phyloP scores from a whole-genome alignment of 2,888 invertebrate species.

The Dynastes tityus region DNA sequence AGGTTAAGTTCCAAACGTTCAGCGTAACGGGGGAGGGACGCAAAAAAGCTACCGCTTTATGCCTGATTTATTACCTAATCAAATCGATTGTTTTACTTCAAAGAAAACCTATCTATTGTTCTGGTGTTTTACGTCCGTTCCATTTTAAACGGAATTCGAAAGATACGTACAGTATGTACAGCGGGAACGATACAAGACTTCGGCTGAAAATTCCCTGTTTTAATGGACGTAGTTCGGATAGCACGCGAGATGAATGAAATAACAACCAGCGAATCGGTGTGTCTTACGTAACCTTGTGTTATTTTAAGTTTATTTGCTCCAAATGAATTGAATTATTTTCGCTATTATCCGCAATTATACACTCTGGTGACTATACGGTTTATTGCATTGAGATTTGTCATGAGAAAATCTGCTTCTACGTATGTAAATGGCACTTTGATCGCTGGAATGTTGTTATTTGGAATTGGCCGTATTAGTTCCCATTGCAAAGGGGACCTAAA shows the following conservation, averaged over 20 bases:
- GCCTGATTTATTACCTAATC: conserved; percentile 47
- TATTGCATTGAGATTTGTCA: background rate
- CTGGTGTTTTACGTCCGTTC: conserved; percentile 23
- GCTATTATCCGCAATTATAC: background rate
- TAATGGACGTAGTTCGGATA: background rate
- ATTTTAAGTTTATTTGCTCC: background rate
- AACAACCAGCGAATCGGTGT: background rate
- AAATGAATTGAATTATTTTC: background rate
- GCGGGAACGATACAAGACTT: background rate
- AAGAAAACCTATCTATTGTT: conserved; percentile 47
- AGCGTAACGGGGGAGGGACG: conserved; percentile 41
- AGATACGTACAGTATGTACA: background rate
- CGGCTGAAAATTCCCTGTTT: background rate
- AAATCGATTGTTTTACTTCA: conserved; percentile 56
- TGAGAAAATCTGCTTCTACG: too few species aligned
- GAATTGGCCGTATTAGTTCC: too few species aligned
- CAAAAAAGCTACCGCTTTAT: conserved; percentile 47
- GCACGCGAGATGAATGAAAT: conserved; percentile 5
- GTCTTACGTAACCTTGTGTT: background rate
- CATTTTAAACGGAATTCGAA: conserved; percentile 1
- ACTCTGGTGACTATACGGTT: background rate
- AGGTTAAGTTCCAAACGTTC: conserved; percentile 40
- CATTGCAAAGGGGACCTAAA: too few species aligned
- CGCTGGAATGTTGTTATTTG: too few species aligned
- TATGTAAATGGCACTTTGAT: too few species aligned